These are phyloP conservation scores for Eilema griseolum DNA, from an alignment of 2,888 invertebrate species.

Conservation along the genomic window DNA sequence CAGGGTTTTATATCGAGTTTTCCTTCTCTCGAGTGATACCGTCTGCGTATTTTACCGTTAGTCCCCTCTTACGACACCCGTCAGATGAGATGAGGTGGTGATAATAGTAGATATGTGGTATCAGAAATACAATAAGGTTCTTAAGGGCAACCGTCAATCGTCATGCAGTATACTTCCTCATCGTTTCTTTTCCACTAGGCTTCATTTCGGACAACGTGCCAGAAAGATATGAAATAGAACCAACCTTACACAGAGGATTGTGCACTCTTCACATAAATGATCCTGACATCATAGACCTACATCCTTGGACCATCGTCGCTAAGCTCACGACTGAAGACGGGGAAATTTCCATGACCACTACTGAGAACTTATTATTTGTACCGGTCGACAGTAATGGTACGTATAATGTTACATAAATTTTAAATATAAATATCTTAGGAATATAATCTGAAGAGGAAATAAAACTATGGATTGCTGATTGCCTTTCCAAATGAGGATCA, in stretches of 20 bases:
- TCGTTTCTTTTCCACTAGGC: conserved; percentile 52
- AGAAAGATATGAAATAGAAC: conserved; percentile 42
- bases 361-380: conserved; percentile 36
- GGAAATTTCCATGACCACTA: conserved; percentile 57
- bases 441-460: not conserved
- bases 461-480: no score
- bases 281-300: conserved; percentile 59
- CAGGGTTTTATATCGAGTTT: no score
- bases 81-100: no score
- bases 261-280: conserved; percentile 58
- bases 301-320: conserved; percentile 72
- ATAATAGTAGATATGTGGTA: no score
- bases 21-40: no score
- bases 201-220: conserved; percentile 64
- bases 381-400: not conserved
- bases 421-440: not conserved
- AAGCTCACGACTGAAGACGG: conserved; percentile 56
- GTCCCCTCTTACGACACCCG: no score
- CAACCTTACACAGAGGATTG: conserved; percentile 45
- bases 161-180: not conserved
- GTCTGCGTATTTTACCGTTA: no score
- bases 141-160: not conserved
- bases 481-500: no score
- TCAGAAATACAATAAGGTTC: no score
- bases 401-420: not conserved